Evolutionary conservation across 2,113 vertebrate species (phyloP).

Genomic region (Chlamydotis undulata): DNA sequence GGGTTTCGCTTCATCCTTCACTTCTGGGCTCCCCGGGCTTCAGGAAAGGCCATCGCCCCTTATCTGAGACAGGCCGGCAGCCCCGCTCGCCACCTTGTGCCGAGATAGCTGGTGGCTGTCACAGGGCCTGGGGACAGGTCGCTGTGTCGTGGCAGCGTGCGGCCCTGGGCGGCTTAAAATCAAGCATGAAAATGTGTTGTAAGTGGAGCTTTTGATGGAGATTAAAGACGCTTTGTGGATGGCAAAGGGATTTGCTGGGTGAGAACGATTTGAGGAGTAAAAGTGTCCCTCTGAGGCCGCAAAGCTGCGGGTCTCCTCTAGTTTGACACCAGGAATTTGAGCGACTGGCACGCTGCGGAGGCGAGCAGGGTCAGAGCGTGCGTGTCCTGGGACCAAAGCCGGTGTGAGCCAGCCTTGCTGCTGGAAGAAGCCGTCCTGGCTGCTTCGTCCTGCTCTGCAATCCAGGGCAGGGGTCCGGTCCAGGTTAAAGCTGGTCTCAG

Average conservation of each 20-base stretch:
- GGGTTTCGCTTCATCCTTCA: not conserved
- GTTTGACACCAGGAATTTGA: not conserved
- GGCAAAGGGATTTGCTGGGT: not conserved
- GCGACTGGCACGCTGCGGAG: not conserved
- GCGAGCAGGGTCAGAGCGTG: not conserved
- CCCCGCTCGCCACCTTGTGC: no score
- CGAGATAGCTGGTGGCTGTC: not conserved
- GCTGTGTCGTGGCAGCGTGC: not conserved
- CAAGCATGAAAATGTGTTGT: rapidly evolving
- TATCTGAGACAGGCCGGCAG: not conserved
- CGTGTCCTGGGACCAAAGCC: not conserved
- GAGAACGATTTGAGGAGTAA: not conserved
- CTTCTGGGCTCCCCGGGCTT: not conserved
- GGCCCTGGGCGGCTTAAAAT: not conserved
- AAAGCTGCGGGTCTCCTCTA: no score
- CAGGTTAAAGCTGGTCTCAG: not conserved
- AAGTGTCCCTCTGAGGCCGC: not conserved
- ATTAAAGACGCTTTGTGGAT: rapidly evolving
- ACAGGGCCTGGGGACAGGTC: rapidly evolving
- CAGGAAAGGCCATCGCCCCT: not conserved
- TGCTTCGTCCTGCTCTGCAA: not conserved
- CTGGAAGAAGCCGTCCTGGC: not conserved
- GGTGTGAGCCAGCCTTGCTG: not conserved
- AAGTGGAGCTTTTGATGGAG: not conserved
- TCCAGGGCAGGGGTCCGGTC: not conserved